Conservation (phyloP, 35 echinoderm and acorn worm species). For the Lytechinus variegatus region DNA sequence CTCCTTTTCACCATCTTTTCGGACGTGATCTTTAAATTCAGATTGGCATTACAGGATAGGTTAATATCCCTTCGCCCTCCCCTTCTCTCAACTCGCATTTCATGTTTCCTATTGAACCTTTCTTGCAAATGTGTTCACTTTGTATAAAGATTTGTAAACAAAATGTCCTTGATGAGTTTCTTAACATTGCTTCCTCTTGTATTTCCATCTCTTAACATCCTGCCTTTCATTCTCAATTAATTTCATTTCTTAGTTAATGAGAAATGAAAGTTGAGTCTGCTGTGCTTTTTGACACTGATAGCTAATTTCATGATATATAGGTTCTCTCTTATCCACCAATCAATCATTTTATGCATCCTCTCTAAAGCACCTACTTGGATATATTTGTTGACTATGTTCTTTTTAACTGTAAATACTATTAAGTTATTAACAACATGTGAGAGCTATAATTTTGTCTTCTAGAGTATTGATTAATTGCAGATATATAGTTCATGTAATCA, state of each 20-base stretch:
- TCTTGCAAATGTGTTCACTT: neutral
- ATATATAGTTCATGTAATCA: neutral
- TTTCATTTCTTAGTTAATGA: neutral
- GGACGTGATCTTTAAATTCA: neutral
- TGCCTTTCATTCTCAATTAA: constrained; percentile 6
- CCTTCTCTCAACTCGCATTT: neutral
- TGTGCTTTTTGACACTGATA: neutral
- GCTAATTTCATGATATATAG: neutral
- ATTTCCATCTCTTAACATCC: neutral
- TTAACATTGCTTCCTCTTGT: neutral
- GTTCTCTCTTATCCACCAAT: neutral
- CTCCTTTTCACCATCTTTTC: neutral
- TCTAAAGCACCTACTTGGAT: neutral
- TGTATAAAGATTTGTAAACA: neutral
- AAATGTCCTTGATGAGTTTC: neutral
- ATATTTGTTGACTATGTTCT: neutral
- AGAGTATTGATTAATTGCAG: neutral
- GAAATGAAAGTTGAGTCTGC: neutral
- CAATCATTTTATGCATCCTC: neutral
- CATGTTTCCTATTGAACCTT: neutral
- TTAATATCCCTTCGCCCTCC: neutral
- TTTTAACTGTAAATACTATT: neutral
- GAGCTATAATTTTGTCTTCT: neutral
- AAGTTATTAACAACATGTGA: neutral
- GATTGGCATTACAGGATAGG: neutral